phyloP scores from a whole-genome alignment of 2,113 vertebrate genomes.

The Gymnorhina tibicen region DNA sequence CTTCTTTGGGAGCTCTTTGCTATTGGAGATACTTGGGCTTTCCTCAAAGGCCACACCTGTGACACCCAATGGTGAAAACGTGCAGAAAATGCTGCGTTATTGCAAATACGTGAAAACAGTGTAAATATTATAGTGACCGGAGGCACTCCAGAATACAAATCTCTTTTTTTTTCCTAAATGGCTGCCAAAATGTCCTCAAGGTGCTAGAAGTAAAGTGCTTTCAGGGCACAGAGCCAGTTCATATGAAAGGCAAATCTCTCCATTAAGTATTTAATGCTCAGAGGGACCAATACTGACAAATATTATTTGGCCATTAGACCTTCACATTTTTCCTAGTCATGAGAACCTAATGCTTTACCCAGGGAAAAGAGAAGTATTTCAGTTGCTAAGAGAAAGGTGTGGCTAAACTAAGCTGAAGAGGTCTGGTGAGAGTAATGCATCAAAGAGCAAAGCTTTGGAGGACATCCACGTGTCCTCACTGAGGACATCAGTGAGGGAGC shows the following conservation, averaged over 20 bases:
- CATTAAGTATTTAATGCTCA: not conserved
- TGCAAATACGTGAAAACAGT: not conserved
- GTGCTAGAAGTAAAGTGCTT: slow-evolving; percentile 13
- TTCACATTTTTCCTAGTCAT: not conserved
- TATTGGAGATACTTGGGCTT: not conserved
- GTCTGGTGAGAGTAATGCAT: not conserved
- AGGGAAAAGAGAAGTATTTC: not conserved
- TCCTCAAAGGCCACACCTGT: not conserved
- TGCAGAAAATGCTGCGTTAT: not conserved
- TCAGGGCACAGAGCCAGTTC: slow-evolving; percentile 31
- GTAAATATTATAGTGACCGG: not conserved
- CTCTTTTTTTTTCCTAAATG: not conserved
- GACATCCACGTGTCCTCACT: fast-evolving
- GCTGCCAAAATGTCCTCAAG: not conserved
- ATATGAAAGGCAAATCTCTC: not conserved
- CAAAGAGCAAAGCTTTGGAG: not conserved
- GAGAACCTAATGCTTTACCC: not conserved
- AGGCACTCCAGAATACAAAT: not conserved
- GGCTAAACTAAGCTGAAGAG: not conserved
- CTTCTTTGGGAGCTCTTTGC: not conserved
- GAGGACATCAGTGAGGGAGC: fast-evolving
- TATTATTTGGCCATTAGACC: not conserved
- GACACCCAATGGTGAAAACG: not conserved
- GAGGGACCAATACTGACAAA: not conserved
- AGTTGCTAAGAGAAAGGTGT: not conserved